Evolutionary conservation across 2,888 invertebrate genomes (phyloP), one percentile per base, ranked within the genome.

Genomic region (Andrena flavipes): DNA sequence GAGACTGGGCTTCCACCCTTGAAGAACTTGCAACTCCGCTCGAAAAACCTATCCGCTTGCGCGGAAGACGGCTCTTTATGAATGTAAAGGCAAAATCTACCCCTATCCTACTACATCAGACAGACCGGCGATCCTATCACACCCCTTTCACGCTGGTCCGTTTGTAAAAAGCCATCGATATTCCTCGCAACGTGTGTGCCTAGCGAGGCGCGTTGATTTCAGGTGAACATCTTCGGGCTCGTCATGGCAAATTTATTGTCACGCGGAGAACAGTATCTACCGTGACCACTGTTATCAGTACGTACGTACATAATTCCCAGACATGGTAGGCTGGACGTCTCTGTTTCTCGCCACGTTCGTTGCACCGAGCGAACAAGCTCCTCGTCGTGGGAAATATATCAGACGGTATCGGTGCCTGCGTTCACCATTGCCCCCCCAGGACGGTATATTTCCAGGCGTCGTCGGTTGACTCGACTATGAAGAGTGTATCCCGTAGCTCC

Each of bases 51-150:
- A 79, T 60, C 71, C 48, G 59, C 56, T 26, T 23, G 60, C 33
- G 49, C 29, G 16, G 23, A 49, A 42, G 16, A 33, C 54, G 35
- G 65, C 26, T 62, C 70, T 69, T 78, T 79, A 81, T 48, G 72
- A 73, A 59, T 67, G 76, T 63, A 70, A 64, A 72, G 77, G 62
- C 79, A 77, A 83, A 78, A 81, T 81, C 67, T 68, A 75, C 42
- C n/a, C 60, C 48, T 23, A 20, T 29, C 35, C 59, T 8, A 65
- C 62, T 42, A 51, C 26, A 56, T 65, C 48, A 65, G 59, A 59
- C 35, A 23, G 10, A 33, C 16, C 48, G 20, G 30, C 7, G 3
- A 26, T 13, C 2, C 7, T 23, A 5, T 2, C 33, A 30, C 16
- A 65, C 7, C 7, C 10, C 23, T 2, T 13, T 20, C 2, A 1